A percentile compares a stretch with the other conserved stretches of the same genome.
These are phyloP conservation scores for Dendrocincla fuliginosa DNA, from an alignment of 2,797 vertebrate genomes.

Conservation along the genomic window DNA sequence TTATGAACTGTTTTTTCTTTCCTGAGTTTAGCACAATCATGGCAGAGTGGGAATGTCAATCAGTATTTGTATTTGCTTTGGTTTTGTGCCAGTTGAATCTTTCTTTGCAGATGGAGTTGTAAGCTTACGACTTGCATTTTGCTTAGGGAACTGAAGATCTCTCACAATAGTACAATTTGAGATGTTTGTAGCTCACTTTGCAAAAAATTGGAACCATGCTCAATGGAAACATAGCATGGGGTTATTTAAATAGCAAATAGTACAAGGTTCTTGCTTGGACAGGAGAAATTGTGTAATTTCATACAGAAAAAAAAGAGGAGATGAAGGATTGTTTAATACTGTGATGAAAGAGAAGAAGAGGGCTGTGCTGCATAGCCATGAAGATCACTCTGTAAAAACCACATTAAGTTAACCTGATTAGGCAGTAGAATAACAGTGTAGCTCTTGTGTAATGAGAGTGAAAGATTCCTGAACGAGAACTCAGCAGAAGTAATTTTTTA, in stretches of 20 bases:
- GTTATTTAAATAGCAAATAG: neutral
- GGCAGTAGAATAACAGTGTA: constrained; percentile 16
- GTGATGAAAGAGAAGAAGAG: constrained; percentile 9
- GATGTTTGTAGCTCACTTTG: neutral
- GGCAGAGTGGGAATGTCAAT: neutral
- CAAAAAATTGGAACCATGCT: neutral
- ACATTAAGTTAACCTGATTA: constrained; percentile 29
- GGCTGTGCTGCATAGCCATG: neutral
- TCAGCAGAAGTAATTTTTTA: neutral
- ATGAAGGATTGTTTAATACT: constrained; percentile 21
- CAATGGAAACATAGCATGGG: neutral
- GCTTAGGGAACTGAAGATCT: neutral
- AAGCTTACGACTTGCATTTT: neutral
- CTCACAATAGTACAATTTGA: neutral
- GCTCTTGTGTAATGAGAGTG: neutral
- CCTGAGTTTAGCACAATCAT: neutral
- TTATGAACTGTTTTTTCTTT: neutral
- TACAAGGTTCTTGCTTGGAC: neutral
- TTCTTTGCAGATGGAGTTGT: neutral
- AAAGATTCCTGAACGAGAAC: neutral
- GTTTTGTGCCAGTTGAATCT: neutral
- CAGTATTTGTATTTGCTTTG: neutral
- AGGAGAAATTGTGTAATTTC: neutral
- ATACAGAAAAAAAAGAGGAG: neutral
- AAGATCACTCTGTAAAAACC: constrained; percentile 4